Evolutionary conservation across 2,888 invertebrate species (phyloP).

Genomic region (Tachina lurida): DNA sequence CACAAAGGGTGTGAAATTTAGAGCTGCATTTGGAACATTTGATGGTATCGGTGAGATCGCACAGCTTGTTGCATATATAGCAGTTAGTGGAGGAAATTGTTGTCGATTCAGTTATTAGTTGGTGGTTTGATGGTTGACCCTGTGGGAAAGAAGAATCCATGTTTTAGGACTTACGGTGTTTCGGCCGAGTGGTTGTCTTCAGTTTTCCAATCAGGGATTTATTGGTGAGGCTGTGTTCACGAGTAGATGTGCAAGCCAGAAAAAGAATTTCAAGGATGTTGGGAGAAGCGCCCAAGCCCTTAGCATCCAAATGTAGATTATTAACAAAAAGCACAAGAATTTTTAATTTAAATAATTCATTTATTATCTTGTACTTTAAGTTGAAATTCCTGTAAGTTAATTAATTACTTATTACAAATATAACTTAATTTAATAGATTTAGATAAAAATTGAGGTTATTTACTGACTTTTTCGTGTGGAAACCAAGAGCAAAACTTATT

Average conservation of each 20-base stretch:
- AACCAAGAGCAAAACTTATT: conserved; percentile 1
- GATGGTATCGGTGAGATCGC: not conserved
- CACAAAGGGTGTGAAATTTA: conserved; percentile 21
- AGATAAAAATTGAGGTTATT: too few species aligned
- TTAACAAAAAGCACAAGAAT: conserved; percentile 4
- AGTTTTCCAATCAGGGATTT: not conserved
- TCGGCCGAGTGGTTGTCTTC: conserved; percentile 1
- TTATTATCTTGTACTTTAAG: too few species aligned
- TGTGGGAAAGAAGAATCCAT: conserved; percentile 40
- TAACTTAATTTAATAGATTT: too few species aligned
- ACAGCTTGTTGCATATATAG: not conserved
- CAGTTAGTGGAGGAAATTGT: conserved; percentile 8
- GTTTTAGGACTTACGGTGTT: conserved; percentile 31
- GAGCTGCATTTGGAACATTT: conserved; percentile 26
- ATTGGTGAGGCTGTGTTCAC: too few species aligned
- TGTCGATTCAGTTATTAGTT: not conserved
- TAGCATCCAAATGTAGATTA: not conserved
- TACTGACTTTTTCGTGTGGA: conserved; percentile 16
- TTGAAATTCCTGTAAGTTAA: too few species aligned
- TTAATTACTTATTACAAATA: too few species aligned
- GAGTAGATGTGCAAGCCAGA: too few species aligned
- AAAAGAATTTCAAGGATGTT: not conserved
- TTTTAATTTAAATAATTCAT: not conserved
- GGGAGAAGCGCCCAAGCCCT: not conserved
- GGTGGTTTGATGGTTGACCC: conserved; percentile 23